Base-by-base conservation (phyloP, 1,140 invertebrate genomes). In the Chrysoperla carnea region DNA sequence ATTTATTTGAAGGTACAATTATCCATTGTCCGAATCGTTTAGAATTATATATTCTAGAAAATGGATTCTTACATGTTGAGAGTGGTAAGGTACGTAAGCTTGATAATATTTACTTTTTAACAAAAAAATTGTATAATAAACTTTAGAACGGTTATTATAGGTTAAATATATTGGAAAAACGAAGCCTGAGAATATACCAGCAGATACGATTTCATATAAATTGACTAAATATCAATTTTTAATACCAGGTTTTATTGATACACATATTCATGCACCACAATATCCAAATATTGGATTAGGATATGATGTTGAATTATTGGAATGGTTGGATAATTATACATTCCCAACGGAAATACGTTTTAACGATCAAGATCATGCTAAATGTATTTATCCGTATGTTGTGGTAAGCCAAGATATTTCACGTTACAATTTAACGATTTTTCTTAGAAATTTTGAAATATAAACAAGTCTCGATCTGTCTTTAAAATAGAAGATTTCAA, bases 221-320 rank as follows among this genome's bases (percentile, higher is more conserved):
- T 33, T 84, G 7, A 60, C 55, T 35, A 40, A 60, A 8, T 61
- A 64, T 41, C 73, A 90, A 62, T 81, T 91, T 57, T 52, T 92
- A 6, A 78, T 87, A 50, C 89, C 89, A 5, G 90, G 90, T 4
- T 78, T 94, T 45, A 69, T 91, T 5, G 90, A 94, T 58, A 79
- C 80, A 9, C 90, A 94, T 51, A 81, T 85, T 37, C 90, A 94
- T 68, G 84, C 85, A 0, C 78, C 84, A 2, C 90, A 93, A 61
- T 81, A 82, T 51, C 79, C 83, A 1, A 90, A 90, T 59, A 61
- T 76, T 46, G 88, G 88, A 6, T 53, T 87, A 8, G 88, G 83
- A 1, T 70, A 85, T 43, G 85, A 90, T 54, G 70, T 76, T 48
- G 69, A 74, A 0, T 62, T 94, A 8, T 60, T 92, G 1, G 78